Evolutionary conservation across 2,888 invertebrate species (phyloP).

Genomic region (Laothoe populi): DNA sequence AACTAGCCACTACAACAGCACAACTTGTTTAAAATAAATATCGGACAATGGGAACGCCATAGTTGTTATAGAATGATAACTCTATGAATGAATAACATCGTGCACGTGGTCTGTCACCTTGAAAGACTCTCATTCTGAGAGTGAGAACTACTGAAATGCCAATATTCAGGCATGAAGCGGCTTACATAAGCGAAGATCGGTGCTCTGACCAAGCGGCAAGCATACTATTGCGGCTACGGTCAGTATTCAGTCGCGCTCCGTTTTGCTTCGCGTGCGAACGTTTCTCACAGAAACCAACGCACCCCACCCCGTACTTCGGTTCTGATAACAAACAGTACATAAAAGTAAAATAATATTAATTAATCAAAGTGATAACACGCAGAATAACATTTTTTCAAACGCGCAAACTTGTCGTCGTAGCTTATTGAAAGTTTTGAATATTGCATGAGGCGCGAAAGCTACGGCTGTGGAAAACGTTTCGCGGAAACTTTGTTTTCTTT

Average conservation of each 20-base stretch:
- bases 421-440: constrained; percentile 60
- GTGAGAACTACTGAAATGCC: constrained; percentile 25
- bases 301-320: constrained; percentile 44
- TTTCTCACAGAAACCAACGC: constrained; percentile 43
- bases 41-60: too few species aligned
- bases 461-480: constrained; percentile 42
- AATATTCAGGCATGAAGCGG: constrained; percentile 32
- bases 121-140: constrained; percentile 19
- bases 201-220: constrained; percentile 32
- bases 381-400: constrained; percentile 7
- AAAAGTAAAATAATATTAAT: constrained; percentile 25
- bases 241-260: constrained; percentile 61
- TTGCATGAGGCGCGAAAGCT: constrained; percentile 57
- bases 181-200: constrained; percentile 48
- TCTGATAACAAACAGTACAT: constrained; percentile 9
- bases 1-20: too few species aligned
- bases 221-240: constrained; percentile 43
- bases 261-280: constrained; percentile 43
- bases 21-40: too few species aligned
- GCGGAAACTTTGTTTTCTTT: constrained; percentile 40
- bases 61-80: background rate
- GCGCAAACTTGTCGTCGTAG: constrained; percentile 14
- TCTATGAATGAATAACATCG: constrained; percentile 26
- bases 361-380: constrained; percentile 23
- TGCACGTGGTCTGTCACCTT: constrained; percentile 17